These are phyloP conservation scores for Araneus ventricosus DNA, from an alignment of 1,140 invertebrate species.

Conservation along the genomic window DNA sequence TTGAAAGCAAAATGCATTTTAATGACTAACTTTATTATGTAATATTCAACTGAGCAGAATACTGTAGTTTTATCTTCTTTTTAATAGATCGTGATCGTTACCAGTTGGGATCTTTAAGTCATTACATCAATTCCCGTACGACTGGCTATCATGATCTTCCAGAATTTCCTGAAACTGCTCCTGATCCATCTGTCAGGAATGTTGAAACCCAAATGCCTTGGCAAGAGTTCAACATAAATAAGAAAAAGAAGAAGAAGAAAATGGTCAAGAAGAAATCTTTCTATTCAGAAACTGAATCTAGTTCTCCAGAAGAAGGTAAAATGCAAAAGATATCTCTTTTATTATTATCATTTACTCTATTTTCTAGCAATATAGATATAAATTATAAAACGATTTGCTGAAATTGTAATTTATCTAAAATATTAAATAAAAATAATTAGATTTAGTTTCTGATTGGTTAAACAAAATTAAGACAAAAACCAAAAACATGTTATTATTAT, in stretches of 20 bases:
- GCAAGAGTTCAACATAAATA: conserved; percentile 76
- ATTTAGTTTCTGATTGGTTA: no score
- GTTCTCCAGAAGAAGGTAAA: conserved; percentile 73
- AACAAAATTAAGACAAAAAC: no score
- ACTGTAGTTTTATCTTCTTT: neutral
- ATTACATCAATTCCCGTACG: conserved; percentile 93
- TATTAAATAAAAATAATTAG: no score
- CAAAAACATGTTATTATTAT: no score
- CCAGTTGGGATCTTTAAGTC: conserved; percentile 96
- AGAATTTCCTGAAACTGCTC: conserved; percentile 88
- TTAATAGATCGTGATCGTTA: conserved; percentile 89
- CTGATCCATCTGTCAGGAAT: conserved; percentile 89
- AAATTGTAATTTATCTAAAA: no score
- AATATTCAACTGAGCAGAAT: neutral
- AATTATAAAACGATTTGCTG: no score
- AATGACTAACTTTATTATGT: neutral
- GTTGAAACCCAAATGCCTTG: conserved; percentile 80
- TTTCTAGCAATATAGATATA: no score
- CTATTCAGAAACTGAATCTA: conserved; percentile 80
- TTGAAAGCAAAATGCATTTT: neutral
- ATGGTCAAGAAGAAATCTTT: conserved; percentile 82
- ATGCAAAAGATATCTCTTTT: no score
- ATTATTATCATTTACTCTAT: no score
- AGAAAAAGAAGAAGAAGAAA: conserved; percentile 79
- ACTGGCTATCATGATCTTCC: conserved; percentile 94